These are phyloP conservation scores for Lepus europaeus DNA, from an alignment of 2,113 vertebrate genomes.

Conservation along the genomic window DNA sequence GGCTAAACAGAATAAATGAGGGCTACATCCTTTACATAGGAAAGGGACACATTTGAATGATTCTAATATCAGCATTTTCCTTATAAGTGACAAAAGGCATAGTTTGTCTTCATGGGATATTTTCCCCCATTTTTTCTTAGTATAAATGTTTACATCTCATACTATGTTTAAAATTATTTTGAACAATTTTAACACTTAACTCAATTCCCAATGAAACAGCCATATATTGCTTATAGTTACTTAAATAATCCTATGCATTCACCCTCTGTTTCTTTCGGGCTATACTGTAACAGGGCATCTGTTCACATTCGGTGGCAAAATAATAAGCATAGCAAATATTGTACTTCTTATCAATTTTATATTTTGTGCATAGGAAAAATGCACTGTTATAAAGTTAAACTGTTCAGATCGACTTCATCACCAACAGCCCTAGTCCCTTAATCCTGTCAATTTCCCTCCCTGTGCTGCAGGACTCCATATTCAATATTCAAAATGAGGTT, in stretches of 20 bases:
- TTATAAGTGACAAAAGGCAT: neutral
- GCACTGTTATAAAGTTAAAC: constrained; percentile 28
- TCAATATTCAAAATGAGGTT: constrained; percentile 36
- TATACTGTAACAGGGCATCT: neutral
- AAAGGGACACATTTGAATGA: neutral
- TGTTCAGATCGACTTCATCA: neutral
- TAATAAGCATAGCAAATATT: neutral
- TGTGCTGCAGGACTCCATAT: neutral
- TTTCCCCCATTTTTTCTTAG: neutral
- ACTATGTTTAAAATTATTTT: neutral
- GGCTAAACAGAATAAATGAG: neutral
- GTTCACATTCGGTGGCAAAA: neutral
- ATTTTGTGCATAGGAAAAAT: neutral
- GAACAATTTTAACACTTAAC: neutral
- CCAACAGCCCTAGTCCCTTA: neutral
- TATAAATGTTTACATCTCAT: neutral
- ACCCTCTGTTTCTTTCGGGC: rapidly evolving
- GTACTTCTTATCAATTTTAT: constrained; percentile 1
- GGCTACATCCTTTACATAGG: neutral
- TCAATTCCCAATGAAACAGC: neutral
- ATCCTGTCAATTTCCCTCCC: neutral
- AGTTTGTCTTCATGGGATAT: neutral
- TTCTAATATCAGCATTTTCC: neutral
- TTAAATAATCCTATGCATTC: neutral
- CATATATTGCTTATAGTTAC: neutral